Percentiles rank a stretch among this genome's conserved stretches.
These are phyloP conservation scores for Noctua fimbriata DNA, from an alignment of 2,888 invertebrate genomes.

Conservation along the genomic window DNA sequence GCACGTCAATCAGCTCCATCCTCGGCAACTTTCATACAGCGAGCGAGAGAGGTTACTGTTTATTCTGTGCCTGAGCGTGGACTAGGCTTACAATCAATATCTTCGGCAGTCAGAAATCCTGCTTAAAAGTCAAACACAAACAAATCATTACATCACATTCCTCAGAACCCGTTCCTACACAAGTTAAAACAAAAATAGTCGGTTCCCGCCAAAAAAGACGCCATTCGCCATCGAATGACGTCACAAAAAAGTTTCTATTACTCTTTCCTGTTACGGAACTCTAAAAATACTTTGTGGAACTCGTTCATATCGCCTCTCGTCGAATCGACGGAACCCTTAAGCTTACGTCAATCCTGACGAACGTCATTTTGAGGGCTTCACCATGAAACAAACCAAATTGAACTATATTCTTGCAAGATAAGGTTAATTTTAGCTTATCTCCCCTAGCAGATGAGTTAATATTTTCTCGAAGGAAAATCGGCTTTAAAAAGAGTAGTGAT, in stretches of 20 bases:
- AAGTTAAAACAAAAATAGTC: slow-evolving; percentile 25
- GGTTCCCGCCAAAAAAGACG: slow-evolving; percentile 36
- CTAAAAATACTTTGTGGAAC: slow-evolving; percentile 63
- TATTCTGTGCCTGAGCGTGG: not conserved
- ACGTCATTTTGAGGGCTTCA: slow-evolving; percentile 53
- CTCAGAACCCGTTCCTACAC: not conserved
- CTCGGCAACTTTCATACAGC: not conserved
- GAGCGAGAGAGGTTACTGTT: not conserved
- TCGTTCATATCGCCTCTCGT: slow-evolving; percentile 55
- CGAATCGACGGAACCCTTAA: slow-evolving; percentile 60
- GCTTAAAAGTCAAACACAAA: not conserved
- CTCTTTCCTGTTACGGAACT: slow-evolving; percentile 58
- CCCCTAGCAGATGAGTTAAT: not conserved
- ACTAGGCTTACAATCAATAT: slow-evolving; percentile 11
- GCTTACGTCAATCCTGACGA: slow-evolving; percentile 61
- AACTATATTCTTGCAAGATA: rapidly evolving
- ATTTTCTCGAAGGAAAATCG: not conserved
- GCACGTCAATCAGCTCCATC: not conserved
- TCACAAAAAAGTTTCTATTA: slow-evolving; percentile 62
- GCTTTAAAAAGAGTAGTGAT: rapidly evolving
- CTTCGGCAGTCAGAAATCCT: not conserved
- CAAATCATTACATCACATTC: slow-evolving; percentile 13
- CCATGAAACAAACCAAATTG: not conserved
- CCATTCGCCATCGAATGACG: slow-evolving; percentile 53
- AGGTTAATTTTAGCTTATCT: not conserved